phyloP scores from a whole-genome alignment of 92 coral and sea anemone genomes.

The Epizoanthus ramosus region DNA sequence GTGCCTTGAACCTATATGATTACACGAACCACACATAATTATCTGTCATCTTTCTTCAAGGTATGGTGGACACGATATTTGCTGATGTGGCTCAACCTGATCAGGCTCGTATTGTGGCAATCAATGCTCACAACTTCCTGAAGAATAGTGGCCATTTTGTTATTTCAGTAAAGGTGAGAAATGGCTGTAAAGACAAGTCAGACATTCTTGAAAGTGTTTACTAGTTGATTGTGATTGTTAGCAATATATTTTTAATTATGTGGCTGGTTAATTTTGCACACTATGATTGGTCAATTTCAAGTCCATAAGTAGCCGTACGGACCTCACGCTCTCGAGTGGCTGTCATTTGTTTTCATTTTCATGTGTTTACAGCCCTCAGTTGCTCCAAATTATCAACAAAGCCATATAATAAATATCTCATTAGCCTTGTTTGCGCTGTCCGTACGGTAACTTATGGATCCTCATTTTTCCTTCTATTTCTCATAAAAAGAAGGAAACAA shows the following conservation, averaged over 20 bases:
- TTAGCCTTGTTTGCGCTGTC: too few species aligned
- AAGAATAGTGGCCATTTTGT: constrained; percentile 98
- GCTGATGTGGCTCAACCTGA: constrained; percentile 99
- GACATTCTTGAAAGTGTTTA: background rate
- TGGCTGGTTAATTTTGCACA: too few species aligned
- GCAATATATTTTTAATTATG: too few species aligned
- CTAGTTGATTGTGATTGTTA: background rate
- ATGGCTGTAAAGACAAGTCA: background rate
- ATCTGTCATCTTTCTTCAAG: constrained; percentile 35
- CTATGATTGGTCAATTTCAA: too few species aligned
- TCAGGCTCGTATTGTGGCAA: constrained; percentile 98
- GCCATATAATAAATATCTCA: too few species aligned
- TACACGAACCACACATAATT: background rate
- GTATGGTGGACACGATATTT: constrained; percentile 98
- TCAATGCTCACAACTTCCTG: constrained; percentile 94
- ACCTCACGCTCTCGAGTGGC: too few species aligned
- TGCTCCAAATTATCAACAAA: too few species aligned
- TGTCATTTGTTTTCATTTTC: background rate
- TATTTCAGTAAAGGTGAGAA: constrained; percentile 88
- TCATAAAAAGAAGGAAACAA: too few species aligned
- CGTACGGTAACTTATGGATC: too few species aligned
- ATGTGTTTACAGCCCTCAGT: background rate
- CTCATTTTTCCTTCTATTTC: too few species aligned
- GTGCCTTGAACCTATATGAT: background rate
- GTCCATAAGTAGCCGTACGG: too few species aligned